Evolutionary conservation across 2,888 invertebrate genomes (phyloP).

Genomic region (Troilus luridus): DNA sequence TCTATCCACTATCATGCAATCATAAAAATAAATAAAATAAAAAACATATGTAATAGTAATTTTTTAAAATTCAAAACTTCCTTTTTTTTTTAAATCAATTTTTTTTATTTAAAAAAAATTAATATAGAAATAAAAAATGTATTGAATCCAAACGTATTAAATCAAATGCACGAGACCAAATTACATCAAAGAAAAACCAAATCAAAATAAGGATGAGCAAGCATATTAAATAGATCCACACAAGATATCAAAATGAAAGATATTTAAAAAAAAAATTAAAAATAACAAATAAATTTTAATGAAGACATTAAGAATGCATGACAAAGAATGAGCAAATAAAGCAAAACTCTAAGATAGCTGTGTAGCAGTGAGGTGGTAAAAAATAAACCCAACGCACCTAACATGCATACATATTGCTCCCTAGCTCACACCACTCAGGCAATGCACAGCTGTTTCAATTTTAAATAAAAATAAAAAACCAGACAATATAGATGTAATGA

Average conservation of each 20-base stretch:
- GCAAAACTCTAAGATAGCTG: background rate
- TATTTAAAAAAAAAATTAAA: constrained; percentile 67
- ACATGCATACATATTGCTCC: background rate
- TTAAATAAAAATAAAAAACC: background rate
- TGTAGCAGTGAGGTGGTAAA: background rate
- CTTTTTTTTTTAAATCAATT: no score
- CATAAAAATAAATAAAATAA: background rate
- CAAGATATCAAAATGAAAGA: background rate
- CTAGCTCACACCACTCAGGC: background rate
- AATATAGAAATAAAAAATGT: background rate
- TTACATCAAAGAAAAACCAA: background rate
- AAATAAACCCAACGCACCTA: background rate
- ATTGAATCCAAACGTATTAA: background rate
- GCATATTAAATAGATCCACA: background rate
- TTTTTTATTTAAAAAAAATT: background rate
- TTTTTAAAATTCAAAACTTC: background rate
- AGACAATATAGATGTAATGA: background rate
- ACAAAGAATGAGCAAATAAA: constrained; percentile 10
- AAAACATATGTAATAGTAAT: background rate
- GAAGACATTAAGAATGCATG: background rate
- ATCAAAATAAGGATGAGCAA: background rate
- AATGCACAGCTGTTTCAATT: background rate
- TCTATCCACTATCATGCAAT: background rate
- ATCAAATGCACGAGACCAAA: background rate
- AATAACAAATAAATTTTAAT: background rate